Base-by-base conservation (phyloP, 2,797 vertebrate genomes). In the Telmatherina bonti region DNA sequence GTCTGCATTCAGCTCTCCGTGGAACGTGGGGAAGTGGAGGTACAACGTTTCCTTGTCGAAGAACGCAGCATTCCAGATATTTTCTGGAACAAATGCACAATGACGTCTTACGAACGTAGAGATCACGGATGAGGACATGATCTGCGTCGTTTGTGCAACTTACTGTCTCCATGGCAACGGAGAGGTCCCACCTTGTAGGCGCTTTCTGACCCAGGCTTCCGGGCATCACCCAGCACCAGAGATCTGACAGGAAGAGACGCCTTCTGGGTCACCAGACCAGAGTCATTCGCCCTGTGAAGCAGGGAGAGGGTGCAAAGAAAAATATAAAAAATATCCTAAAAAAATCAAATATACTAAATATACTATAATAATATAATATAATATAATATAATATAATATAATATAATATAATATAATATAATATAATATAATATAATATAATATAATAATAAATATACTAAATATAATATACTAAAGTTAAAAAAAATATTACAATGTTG, bases 21-120 rank as follows among this genome's bases (percentile, higher is more conserved):
- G 96, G 66, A 98, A 96, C 0, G 97, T 98, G 29, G 97, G 97
- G 54, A 99, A 99, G 89, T 98, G 97, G 47, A 99, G 95, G 78
- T 99, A 98, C 0, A 96, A 98, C 0, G 95, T 93, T 82, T 97
- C 95, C 24, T 96, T 96, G 78, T 96, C 95, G 84, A 99, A 99
- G 65, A 95, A 97, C 4, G 96, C 97, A 20, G 97, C 95, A 53
- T 97, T 98, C 97, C 97, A 99, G 81, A 97, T 95, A 36, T 94
- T 93, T 71, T 85, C 94, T 95, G 81, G 72, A 54, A 7, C 12
- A 36, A 11, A 56, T 15, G 24, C 54, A 70, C 1, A 4, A 53
- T 8, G 8, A 41, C 11, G 10, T 29, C 18, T 56, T 0, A 22
- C 10, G 26, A 22, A 26, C 18, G 2, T 20, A 43, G 0, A 47